These are phyloP conservation scores for Synanthedon formicaeformis DNA, from an alignment of 2,888 invertebrate species.

Conservation along the genomic window DNA sequence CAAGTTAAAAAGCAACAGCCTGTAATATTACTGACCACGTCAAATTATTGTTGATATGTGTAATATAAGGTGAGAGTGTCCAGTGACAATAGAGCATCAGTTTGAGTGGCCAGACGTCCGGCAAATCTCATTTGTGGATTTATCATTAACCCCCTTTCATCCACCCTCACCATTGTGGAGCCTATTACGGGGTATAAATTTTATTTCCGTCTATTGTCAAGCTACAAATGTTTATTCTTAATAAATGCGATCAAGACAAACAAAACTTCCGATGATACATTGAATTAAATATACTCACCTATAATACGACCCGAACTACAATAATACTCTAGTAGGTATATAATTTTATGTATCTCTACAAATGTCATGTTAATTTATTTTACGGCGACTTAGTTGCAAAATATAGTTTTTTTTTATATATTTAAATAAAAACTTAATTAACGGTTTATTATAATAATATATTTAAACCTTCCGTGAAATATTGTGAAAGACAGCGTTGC, in stretches of 20 bases:
- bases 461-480: too few species aligned
- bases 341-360: too few species aligned
- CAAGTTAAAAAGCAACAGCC: constrained; percentile 20
- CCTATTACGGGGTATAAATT: constrained; percentile 66
- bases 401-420: too few species aligned
- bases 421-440: too few species aligned
- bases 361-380: too few species aligned
- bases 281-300: background rate
- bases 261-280: background rate
- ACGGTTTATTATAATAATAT: too few species aligned
- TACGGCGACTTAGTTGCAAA: too few species aligned
- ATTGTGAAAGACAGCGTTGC: too few species aligned
- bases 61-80: constrained; percentile 64
- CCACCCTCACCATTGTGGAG: constrained; percentile 56
- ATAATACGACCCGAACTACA: background rate
- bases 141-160: constrained; percentile 69
- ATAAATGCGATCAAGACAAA: constrained; percentile 26
- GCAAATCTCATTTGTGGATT: constrained; percentile 71
- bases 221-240: constrained; percentile 51
- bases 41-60: constrained; percentile 44
- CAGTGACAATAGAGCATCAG: constrained; percentile 57
- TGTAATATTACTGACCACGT: constrained; percentile 33
- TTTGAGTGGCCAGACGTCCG: constrained; percentile 66
- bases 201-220: constrained; percentile 56
- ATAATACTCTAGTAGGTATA: too few species aligned